Base-by-base conservation (phyloP, 2,113 vertebrate genomes). In the Irena cyanogastra region DNA sequence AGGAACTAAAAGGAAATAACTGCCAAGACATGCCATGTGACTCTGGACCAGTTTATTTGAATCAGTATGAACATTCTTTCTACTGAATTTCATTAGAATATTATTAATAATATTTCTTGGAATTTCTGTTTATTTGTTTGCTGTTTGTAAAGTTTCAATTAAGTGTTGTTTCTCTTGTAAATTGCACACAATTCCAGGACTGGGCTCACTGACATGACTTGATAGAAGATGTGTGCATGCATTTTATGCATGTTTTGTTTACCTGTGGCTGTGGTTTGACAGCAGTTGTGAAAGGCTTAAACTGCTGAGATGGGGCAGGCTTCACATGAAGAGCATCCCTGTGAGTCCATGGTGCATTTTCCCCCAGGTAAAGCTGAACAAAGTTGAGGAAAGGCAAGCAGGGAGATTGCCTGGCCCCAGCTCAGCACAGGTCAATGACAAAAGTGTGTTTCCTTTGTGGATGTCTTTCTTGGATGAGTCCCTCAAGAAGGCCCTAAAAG, bases 161-260 rank as follows among this genome's bases (percentile, higher is more conserved):
- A 24, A 10, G 4, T 31, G 5, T 23, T 47, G 17, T 23, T 83
- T 75, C 19, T 60, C 17, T 26, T 72, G 53, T 10, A 59, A 65
- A 53, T 10, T 56, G 28, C 19, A 39, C 8, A 13, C 14, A 44
- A 14, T 53, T 89, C 50, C 24, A 87, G 15, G 15, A 52, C 1
- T n/a, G 8, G 19, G 12, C 7, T 83, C 64, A 24, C 37, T 63
- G 63, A 3, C 9, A 42, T 59, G 17, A 17, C 19, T 22, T 54
- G 28, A 11, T 1, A 49, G 22, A 86, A 61, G 11, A n/a, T 0
- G 0, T 47, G 20, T 44, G 16, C 11, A 9, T 10, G 2, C 18
- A 24, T 63, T 63, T 86, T 13, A 44, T 45, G 5, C 4, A 21
- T 5, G 1, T 76, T 80, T 78, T 60, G 2, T 15, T 45, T 49